Evolutionary conservation across 2,113 vertebrate genomes (phyloP).

Genomic region (Numenius arquata): DNA sequence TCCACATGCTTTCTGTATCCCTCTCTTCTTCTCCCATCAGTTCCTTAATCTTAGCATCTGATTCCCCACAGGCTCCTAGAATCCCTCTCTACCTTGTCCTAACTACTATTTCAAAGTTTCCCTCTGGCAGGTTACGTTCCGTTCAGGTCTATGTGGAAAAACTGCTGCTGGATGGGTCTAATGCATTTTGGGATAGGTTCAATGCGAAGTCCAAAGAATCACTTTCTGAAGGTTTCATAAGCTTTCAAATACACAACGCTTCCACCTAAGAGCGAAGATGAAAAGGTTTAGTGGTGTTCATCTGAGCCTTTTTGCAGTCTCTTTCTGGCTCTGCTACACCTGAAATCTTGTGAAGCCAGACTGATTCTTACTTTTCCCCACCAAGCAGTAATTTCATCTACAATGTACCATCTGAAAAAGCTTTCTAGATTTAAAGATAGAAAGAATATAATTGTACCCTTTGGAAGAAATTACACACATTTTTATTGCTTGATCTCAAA

Average conservation of each 20-base stretch:
- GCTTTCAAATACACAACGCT: not conserved
- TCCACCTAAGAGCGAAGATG: not conserved
- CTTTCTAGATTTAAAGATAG: not conserved
- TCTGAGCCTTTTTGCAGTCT: not conserved
- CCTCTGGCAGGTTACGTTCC: rapidly evolving
- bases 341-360: not conserved
- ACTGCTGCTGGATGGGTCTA: not conserved
- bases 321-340: not conserved
- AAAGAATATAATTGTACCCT: not conserved
- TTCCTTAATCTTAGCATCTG: not conserved
- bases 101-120: not conserved
- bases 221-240: not conserved
- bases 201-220: not conserved
- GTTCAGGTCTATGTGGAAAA: not conserved
- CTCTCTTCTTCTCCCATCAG: not conserved
- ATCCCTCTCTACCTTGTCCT: not conserved
- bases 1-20: not conserved
- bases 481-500: not conserved
- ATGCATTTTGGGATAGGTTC: not conserved
- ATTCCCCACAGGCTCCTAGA: not conserved
- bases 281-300: not conserved
- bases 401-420: not conserved
- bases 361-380: not conserved
- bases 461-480: not conserved
- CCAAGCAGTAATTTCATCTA: not conserved